A percentile compares a stretch with the other conserved stretches of the same genome.
Conservation (phyloP, 1,140 invertebrate species). For the Diprion similis region DNA sequence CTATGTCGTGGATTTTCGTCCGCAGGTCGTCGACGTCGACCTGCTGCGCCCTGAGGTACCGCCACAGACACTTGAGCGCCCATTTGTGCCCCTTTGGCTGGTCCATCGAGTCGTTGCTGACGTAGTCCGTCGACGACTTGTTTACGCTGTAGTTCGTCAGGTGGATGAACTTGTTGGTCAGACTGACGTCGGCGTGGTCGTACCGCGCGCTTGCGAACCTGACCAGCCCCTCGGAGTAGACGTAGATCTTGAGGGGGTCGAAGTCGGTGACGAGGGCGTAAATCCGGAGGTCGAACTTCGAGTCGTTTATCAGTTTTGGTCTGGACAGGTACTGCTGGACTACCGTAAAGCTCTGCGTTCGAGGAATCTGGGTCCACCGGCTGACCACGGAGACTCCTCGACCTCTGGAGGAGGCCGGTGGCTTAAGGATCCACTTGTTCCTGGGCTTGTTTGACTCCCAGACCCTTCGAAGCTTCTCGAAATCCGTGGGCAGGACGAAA, state of each 20-base stretch:
- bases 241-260: conserved; percentile 86
- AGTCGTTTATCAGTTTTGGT: neutral
- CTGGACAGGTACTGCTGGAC: neutral
- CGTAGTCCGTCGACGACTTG: conserved; percentile 83
- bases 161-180: conserved; percentile 91
- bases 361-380: conserved; percentile 72
- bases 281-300: conserved; percentile 68
- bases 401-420: conserved; percentile 76
- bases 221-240: conserved; percentile 92
- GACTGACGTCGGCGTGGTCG: conserved; percentile 72
- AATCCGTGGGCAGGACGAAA: conserved; percentile 68
- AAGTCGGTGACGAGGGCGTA: conserved; percentile 93
- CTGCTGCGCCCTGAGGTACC: conserved; percentile 68
- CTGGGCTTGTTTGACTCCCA: conserved; percentile 55
- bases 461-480: conserved; percentile 61
- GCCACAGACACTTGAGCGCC: conserved; percentile 75
- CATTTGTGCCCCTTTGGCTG: conserved; percentile 87
- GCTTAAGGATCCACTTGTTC: conserved; percentile 34
- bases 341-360: neutral
- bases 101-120: conserved; percentile 80
- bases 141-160: conserved; percentile 97
- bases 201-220: conserved; percentile 86
- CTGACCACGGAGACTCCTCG: conserved; percentile 74
- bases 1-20: conserved; percentile 75
- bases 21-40: conserved; percentile 77